These are phyloP conservation scores for Heliothis subflexa DNA, from an alignment of 1,140 invertebrate genomes.

Conservation along the genomic window DNA sequence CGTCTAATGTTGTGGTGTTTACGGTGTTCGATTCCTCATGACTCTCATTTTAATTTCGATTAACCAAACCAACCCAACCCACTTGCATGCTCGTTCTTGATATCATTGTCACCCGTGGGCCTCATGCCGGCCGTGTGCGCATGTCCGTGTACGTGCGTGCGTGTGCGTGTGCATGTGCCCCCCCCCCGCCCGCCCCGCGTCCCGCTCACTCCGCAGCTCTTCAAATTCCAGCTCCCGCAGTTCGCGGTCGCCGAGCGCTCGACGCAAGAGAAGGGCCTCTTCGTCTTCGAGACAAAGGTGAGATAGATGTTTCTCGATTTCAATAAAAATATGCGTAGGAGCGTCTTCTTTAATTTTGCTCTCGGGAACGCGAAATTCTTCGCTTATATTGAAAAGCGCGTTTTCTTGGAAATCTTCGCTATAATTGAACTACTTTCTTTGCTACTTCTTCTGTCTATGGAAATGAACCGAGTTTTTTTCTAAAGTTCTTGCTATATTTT, in stretches of 20 bases:
- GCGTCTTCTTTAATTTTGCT: constrained; percentile 17
- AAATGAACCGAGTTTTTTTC: constrained; percentile 29
- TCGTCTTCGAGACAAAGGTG: constrained; percentile 82
- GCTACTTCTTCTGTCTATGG: background rate
- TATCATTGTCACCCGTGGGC: constrained; percentile 63
- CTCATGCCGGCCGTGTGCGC: constrained; percentile 55
- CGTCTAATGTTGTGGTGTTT: constrained; percentile 71
- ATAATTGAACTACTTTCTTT: background rate
- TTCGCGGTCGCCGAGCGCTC: constrained; percentile 75
- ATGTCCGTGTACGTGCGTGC: constrained; percentile 49
- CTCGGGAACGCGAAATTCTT: constrained; percentile 3
- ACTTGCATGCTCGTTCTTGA: constrained; percentile 65
- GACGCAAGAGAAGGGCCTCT: constrained; percentile 76
- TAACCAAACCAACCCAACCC: constrained; percentile 61
- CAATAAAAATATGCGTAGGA: background rate
- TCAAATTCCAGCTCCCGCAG: constrained; percentile 86
- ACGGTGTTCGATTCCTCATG: constrained; percentile 67
- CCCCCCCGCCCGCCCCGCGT: constrained; percentile 64
- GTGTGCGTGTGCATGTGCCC: constrained; percentile 45
- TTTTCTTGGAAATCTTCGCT: background rate
- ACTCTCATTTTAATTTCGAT: constrained; percentile 62
- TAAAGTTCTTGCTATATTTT: constrained; percentile 7
- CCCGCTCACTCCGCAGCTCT: constrained; percentile 81
- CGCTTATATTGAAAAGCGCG: constrained; percentile 15
- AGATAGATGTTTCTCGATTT: constrained; percentile 49